These are phyloP conservation scores for Phengaris arion DNA, from an alignment of 2,888 invertebrate genomes.

Conservation along the genomic window DNA sequence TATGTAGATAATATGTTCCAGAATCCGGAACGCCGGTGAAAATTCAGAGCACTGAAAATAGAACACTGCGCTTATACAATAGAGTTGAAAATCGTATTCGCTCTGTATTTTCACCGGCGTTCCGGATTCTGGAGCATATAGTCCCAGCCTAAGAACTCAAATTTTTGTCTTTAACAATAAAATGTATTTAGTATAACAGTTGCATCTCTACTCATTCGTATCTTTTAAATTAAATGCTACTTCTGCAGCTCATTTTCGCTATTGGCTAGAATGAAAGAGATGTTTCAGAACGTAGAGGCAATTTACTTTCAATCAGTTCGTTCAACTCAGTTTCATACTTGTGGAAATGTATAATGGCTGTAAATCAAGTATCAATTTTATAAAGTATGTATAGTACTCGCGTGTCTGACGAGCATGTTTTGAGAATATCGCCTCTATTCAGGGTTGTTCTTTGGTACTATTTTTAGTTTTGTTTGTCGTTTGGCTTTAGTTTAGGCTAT, in stretches of 20 bases:
- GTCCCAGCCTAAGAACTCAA: no score
- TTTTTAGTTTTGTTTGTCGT: not conserved
- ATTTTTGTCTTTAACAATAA: no score
- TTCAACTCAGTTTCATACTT: conserved; percentile 11
- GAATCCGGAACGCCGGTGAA: no score
- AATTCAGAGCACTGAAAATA: no score
- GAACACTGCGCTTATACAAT: no score
- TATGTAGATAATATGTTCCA: no score
- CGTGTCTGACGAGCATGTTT: not conserved
- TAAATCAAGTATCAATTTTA: conserved; percentile 1
- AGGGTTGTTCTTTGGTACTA: not conserved
- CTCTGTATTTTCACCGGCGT: no score
- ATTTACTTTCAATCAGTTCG: conserved; percentile 66
- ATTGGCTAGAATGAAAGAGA: conserved; percentile 19
- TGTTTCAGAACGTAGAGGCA: conserved; percentile 49
- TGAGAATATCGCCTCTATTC: not conserved
- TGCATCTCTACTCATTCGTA: conserved; percentile 1
- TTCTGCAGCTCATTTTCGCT: not conserved
- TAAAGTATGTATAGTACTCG: conserved; percentile 16
- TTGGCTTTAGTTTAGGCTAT: not conserved
- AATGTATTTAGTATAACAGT: no score
- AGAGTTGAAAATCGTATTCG: no score
- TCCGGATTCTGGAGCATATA: no score
- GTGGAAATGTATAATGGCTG: conserved; percentile 3
- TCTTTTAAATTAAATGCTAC: not conserved